Percentiles rank a stretch among this genome's conserved stretches.
phyloP scores from a whole-genome alignment of 2,113 vertebrate genomes.

The Ariopsis seemanni region DNA sequence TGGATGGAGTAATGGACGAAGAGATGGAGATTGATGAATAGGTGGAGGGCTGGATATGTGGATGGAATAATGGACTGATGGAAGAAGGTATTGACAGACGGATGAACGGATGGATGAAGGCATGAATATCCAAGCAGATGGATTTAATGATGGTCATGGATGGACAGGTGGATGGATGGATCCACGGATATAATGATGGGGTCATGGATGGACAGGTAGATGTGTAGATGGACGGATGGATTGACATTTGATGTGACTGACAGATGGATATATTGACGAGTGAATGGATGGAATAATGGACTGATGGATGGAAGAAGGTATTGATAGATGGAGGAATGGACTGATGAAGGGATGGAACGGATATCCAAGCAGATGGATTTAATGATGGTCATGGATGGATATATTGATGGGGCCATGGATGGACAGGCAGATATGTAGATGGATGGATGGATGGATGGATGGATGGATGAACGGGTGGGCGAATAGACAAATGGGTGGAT shows the following conservation, averaged over 20 bases:
- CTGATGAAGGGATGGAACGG: not conserved
- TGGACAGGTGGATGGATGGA: not conserved
- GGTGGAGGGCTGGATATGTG: not conserved
- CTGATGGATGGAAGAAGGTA: not conserved
- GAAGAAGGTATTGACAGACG: not conserved
- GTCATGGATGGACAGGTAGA: not conserved
- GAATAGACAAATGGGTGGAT: not conserved
- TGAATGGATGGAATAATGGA: not conserved
- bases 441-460: rapidly evolving
- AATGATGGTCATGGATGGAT: too few species aligned
- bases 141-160: too few species aligned
- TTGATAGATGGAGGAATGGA: not conserved
- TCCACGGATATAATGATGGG: not conserved
- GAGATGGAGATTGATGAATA: too few species aligned
- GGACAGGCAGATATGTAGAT: not conserved
- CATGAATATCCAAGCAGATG: not conserved
- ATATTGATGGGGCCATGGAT: not conserved
- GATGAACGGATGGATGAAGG: not conserved
- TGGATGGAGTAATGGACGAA: too few species aligned
- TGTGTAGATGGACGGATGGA: not conserved
- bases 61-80: not conserved
- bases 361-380: not conserved
- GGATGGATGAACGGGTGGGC: not conserved
- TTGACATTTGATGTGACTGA: not conserved
- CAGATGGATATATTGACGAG: not conserved